Percentiles rank a stretch among this genome's conserved stretches.
Conservation (phyloP, 2,113 vertebrate genomes). For the Varanus komodoensis region DNA sequence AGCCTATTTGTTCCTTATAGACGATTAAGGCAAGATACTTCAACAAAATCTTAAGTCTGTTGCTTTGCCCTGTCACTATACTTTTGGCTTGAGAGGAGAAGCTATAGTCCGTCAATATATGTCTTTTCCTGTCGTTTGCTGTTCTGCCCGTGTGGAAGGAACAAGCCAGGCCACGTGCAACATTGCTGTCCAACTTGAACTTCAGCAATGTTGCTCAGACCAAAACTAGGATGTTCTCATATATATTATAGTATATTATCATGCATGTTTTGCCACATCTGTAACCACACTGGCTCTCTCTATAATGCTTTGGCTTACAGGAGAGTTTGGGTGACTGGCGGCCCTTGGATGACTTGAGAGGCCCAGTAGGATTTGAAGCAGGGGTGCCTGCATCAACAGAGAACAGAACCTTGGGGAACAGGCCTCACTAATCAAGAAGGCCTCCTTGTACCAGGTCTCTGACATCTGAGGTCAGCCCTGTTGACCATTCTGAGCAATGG, state of each 20-base stretch:
- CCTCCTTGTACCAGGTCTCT: background rate
- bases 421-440: background rate
- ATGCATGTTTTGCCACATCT: too few species aligned
- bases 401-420: background rate
- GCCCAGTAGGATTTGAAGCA: background rate
- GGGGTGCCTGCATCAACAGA: background rate
- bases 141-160: background rate
- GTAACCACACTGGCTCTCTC: too few species aligned
- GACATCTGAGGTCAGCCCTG: background rate
- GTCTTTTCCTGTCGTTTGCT: background rate
- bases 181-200: background rate
- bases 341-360: too few species aligned
- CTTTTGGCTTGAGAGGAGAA: background rate
- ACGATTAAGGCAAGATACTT: background rate
- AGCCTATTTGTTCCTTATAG: background rate
- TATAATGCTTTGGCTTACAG: background rate
- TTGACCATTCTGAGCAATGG: background rate
- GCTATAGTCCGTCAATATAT: background rate
- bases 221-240: background rate
- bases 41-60: background rate
- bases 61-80: background rate
- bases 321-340: background rate
- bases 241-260: background rate
- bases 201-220: background rate
- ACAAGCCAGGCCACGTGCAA: background rate